phyloP scores from a whole-genome alignment of 2,797 vertebrate genomes.

The Tenualosa thibaudeaui region DNA sequence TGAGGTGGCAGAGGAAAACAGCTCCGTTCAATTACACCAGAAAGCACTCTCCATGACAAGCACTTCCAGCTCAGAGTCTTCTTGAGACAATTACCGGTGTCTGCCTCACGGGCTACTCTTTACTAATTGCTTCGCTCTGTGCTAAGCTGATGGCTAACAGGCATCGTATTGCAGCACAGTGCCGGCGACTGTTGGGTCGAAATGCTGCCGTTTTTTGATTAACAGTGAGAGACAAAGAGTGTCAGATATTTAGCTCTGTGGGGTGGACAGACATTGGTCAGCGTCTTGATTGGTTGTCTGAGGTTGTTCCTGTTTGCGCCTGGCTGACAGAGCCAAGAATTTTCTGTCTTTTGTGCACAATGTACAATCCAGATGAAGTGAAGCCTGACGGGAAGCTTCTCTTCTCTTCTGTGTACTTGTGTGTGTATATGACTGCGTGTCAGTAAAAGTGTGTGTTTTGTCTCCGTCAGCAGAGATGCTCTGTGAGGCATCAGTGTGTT shows the following conservation, averaged over 20 bases:
- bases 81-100: constrained; percentile 13
- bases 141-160: background rate
- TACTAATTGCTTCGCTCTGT: constrained; percentile 14
- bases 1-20: background rate
- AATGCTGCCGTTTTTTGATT: background rate
- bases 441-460: constrained; percentile 16
- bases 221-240: background rate
- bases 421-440: background rate
- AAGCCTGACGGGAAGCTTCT: background rate
- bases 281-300: background rate
- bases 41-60: constrained; percentile 8
- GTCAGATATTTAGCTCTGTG: background rate
- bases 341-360: background rate
- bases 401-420: background rate
- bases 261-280: no score
- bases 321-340: background rate
- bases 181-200: background rate
- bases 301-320: background rate
- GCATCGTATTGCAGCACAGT: background rate
- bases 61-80: background rate
- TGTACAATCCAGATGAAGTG: background rate
- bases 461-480: constrained; percentile 22
- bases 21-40: constrained; percentile 16
- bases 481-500: constrained; percentile 19
- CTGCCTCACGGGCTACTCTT: background rate